Percentiles rank a stretch among this genome's conserved stretches.
Conservation (phyloP, 2,888 invertebrate genomes). For the Molorchus minor region DNA sequence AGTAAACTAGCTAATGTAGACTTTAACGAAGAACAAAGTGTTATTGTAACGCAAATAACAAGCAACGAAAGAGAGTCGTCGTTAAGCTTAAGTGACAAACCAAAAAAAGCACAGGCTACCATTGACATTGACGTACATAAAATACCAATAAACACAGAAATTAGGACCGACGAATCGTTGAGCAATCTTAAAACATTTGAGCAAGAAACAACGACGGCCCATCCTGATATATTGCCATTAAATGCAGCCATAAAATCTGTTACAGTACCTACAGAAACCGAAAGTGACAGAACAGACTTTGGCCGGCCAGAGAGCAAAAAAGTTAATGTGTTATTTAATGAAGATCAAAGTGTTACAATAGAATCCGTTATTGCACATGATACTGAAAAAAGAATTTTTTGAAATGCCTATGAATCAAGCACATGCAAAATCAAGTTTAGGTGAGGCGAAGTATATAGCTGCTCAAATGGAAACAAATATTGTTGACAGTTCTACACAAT, state of each 20-base stretch:
- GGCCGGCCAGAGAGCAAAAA: conserved; percentile 58
- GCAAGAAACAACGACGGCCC: conserved; percentile 56
- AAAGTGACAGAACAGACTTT: conserved; percentile 52
- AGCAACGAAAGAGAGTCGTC: conserved; percentile 63
- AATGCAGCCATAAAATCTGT: conserved; percentile 62
- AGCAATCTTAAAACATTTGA: conserved; percentile 56
- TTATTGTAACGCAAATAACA: conserved; percentile 65
- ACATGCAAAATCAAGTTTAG: conserved; percentile 42
- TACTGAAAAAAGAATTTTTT: conserved; percentile 60
- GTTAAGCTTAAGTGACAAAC: conserved; percentile 56
- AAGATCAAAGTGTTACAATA: conserved; percentile 61
- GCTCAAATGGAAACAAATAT: conserved; percentile 43
- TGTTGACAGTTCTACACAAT: conserved; percentile 35
- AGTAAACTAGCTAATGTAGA: conserved; percentile 60
- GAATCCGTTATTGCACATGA: conserved; percentile 65
- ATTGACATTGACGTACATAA: conserved; percentile 60
- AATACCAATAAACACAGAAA: conserved; percentile 64
- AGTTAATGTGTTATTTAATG: conserved; percentile 60
- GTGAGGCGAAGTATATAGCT: conserved; percentile 57
- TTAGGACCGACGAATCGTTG: conserved; percentile 59
- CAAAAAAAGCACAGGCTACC: conserved; percentile 56
- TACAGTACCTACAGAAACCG: conserved; percentile 62
- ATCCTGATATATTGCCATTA: conserved; percentile 56
- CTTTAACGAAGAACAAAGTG: conserved; percentile 60
- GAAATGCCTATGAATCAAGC: conserved; percentile 41